phyloP scores from a whole-genome alignment of 2,113 vertebrate genomes.

The Myrmophylax atrothorax region DNA sequence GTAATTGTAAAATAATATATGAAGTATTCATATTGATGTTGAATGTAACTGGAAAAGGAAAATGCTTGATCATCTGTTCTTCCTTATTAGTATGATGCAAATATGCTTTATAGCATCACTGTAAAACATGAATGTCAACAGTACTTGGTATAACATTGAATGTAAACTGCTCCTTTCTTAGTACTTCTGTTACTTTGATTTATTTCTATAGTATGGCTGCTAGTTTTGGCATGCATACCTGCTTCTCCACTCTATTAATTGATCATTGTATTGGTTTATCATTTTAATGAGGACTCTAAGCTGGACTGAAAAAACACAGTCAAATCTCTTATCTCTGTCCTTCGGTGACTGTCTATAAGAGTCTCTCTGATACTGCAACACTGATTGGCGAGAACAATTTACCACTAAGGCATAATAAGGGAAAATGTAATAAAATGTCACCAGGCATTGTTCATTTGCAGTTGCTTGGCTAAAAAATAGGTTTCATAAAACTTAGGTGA shows the following conservation, averaged over 20 bases:
- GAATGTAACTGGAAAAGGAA: background rate
- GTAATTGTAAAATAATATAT: background rate
- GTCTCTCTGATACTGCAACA: conserved; percentile 3
- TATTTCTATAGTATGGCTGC: background rate
- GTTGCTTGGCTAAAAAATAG: conserved; percentile 75
- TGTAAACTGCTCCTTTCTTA: background rate
- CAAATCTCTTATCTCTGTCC: background rate
- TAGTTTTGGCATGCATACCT: background rate
- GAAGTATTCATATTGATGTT: background rate
- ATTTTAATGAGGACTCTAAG: background rate
- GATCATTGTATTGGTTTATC: background rate
- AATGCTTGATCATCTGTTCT: background rate
- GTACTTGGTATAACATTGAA: background rate
- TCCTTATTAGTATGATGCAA: background rate
- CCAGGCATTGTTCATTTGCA: conserved; percentile 46
- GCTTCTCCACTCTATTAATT: background rate
- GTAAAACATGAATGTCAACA: background rate
- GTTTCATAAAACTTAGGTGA: conserved; percentile 71
- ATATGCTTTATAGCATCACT: background rate
- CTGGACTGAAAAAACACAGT: background rate
- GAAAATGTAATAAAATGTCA: conserved; percentile 71
- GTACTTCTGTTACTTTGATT: conserved; percentile 2
- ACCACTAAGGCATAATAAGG: conserved; percentile 69
- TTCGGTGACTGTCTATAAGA: background rate
- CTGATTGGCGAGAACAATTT: conserved; percentile 67